phyloP scores from a whole-genome alignment of 2,797 vertebrate genomes.

The Phataginus tricuspis region DNA sequence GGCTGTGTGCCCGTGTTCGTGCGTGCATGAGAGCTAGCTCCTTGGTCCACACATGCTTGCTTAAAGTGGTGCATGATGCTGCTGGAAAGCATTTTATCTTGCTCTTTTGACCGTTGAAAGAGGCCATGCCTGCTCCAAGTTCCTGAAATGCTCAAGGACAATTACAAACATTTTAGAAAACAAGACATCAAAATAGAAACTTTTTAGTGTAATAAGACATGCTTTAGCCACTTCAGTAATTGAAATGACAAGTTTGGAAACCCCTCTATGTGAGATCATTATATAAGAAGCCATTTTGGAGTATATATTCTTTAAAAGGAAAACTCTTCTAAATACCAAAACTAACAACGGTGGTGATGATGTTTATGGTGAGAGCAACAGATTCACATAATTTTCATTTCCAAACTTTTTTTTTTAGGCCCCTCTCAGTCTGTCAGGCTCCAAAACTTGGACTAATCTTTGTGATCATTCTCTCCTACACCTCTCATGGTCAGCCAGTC shows the following conservation, averaged over 20 bases:
- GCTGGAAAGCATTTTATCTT: neutral
- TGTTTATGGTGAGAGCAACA: neutral
- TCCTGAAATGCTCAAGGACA: neutral
- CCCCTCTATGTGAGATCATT: neutral
- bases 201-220: neutral
- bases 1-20: neutral
- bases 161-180: neutral
- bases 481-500: neutral
- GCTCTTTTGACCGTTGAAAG: neutral
- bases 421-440: neutral
- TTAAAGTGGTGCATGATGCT: neutral
- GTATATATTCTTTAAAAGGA: neutral
- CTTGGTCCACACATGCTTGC: neutral
- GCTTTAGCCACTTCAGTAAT: neutral
- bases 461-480: neutral
- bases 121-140: neutral
- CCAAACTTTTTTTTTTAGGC: neutral
- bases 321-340: neutral
- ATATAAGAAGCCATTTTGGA: neutral
- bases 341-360: neutral
- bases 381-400: neutral
- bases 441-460: neutral
- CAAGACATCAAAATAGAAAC: neutral
- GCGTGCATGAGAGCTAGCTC: neutral
- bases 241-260: neutral